A percentile compares a stretch with the other conserved stretches of the same genome.
These are phyloP conservation scores for Eidolon helvum DNA, from an alignment of 2,113 vertebrate genomes.

Conservation along the genomic window DNA sequence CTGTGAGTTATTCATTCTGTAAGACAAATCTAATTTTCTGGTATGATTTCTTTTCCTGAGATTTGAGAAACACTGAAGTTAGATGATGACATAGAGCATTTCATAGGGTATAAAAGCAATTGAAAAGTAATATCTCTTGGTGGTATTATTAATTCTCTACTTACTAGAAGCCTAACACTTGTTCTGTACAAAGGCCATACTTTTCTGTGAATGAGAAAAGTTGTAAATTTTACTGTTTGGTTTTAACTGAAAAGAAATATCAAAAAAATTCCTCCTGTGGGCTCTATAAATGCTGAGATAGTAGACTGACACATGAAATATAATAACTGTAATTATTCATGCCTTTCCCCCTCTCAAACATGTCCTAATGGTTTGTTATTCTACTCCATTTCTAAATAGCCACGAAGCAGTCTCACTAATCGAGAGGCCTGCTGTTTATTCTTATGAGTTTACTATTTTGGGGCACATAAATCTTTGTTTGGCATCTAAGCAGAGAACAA, in stretches of 20 bases:
- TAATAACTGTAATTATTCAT: constrained; percentile 52
- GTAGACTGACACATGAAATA: constrained; percentile 64
- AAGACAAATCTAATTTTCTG: constrained; percentile 21
- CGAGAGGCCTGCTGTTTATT: constrained; percentile 47
- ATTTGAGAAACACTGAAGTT: constrained; percentile 31
- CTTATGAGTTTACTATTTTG: constrained; percentile 52
- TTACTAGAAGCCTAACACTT: constrained; percentile 8
- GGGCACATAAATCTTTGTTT: constrained; percentile 54
- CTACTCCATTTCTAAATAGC: constrained; percentile 54
- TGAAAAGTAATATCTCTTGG: constrained; percentile 44
- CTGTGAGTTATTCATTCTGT: background rate
- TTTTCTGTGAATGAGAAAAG: constrained; percentile 52
- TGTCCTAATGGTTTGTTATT: constrained; percentile 58
- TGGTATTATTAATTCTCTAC: background rate
- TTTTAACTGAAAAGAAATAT: constrained; percentile 55
- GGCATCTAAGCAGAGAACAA: constrained; percentile 7
- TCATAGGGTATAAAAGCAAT: background rate
- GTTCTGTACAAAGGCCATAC: constrained; percentile 17
- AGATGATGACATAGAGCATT: background rate
- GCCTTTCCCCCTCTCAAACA: background rate
- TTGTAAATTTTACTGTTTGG: constrained; percentile 61
- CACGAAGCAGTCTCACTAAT: constrained; percentile 44
- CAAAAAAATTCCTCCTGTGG: constrained; percentile 48
- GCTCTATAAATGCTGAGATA: constrained; percentile 47
- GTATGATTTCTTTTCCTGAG: background rate